These are phyloP conservation scores for Cossypha dichroa DNA, from an alignment of 2,797 vertebrate genomes.

Conservation along the genomic window DNA sequence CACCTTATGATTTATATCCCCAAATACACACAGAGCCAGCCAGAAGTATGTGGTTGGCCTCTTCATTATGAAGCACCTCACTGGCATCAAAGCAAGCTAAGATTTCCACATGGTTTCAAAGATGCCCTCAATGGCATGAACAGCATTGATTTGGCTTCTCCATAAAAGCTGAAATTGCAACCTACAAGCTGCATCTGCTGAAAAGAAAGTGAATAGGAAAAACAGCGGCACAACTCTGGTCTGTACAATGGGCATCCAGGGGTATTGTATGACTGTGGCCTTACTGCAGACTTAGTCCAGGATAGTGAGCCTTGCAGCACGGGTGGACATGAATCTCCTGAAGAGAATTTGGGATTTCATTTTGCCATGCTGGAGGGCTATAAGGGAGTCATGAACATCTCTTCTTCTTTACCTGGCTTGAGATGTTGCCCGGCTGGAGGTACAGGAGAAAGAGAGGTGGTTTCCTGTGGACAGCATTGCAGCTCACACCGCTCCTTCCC, in stretches of 20 bases:
- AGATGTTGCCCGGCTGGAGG: not conserved
- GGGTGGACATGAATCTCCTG: not conserved
- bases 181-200: not conserved
- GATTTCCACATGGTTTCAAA: not conserved
- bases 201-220: not conserved
- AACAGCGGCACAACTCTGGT: not conserved
- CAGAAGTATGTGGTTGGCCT: not conserved
- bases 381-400: not conserved
- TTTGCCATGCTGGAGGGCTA: not conserved
- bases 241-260: not conserved
- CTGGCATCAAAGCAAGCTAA: not conserved
- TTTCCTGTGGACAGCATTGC: not conserved
- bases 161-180: not conserved
- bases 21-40: not conserved
- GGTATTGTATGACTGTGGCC: not conserved
- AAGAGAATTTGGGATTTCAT: not conserved
- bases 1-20: not conserved
- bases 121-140: not conserved
- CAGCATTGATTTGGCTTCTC: not conserved
- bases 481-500: not conserved
- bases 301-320: not conserved
- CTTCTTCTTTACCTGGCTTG: not conserved
- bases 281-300: not conserved
- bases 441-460: not conserved
- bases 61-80: not conserved